phyloP scores from a whole-genome alignment of 2,113 vertebrate genomes.

The Myotis yumanensis region DNA sequence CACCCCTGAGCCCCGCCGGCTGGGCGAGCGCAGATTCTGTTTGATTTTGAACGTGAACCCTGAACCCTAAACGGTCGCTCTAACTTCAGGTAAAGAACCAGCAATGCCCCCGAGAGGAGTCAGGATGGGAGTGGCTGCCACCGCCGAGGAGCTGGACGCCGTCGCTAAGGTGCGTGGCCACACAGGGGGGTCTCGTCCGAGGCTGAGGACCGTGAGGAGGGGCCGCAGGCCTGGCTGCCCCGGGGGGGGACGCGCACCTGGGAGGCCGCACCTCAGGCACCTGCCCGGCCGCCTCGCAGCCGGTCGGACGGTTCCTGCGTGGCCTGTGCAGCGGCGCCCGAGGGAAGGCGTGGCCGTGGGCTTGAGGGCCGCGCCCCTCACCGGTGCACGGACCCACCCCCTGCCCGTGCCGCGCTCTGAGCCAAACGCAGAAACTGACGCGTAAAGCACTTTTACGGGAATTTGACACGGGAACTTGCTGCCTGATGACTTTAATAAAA shows the following conservation, averaged over 20 bases:
- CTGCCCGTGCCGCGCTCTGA: fast-evolving
- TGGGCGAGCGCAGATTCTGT: fast-evolving
- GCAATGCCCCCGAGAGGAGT: conserved; percentile 78
- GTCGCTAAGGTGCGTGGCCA: conserved; percentile 78
- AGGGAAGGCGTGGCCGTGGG: fast-evolving
- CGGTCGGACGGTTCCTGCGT: fast-evolving
- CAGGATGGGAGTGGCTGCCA: conserved; percentile 85
- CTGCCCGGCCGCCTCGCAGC: no score
- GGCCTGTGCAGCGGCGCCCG: fast-evolving
- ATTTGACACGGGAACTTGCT: neutral
- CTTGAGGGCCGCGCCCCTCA: fast-evolving
- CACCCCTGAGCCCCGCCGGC: no score
- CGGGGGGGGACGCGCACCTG: fast-evolving
- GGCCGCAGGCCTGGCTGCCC: neutral
- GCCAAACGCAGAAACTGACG: neutral
- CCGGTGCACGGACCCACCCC: fast-evolving
- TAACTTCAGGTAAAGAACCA: conserved; percentile 75
- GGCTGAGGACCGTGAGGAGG: fast-evolving
- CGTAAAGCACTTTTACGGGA: neutral
- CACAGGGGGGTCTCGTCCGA: fast-evolving
- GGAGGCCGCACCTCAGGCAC: fast-evolving
- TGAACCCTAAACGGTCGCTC: neutral
- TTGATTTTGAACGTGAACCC: neutral
- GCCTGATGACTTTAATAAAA: neutral
- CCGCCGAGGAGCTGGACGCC: conserved; percentile 79